phyloP scores from a whole-genome alignment of 2,797 vertebrate species.

The Menidia menidia region DNA sequence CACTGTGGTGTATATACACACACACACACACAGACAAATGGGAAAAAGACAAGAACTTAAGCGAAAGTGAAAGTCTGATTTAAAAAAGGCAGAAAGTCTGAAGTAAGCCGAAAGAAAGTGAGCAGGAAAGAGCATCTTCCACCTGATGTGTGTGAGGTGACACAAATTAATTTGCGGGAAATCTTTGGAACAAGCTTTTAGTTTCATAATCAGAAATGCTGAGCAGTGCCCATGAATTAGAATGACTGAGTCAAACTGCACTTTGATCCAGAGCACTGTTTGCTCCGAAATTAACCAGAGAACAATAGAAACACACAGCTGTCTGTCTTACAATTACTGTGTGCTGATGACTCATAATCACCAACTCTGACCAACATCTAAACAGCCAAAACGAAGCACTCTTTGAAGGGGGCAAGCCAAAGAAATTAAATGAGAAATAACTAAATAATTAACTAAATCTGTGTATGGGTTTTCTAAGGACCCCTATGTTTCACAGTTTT shows the following conservation, averaged over 20 bases:
- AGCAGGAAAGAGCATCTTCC: not conserved
- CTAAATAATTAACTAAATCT: not conserved
- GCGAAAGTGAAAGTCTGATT: conserved; percentile 26
- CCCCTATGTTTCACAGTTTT: not conserved
- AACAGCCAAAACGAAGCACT: conserved; percentile 37
- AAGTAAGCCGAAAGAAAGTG: conserved; percentile 34
- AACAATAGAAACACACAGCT: conserved; percentile 24
- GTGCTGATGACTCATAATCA: conserved; percentile 47
- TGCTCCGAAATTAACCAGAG: conserved; percentile 36
- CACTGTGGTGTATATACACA: not conserved
- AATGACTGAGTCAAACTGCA: conserved; percentile 40
- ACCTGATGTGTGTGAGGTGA: not conserved
- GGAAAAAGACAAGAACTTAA: conserved; percentile 1
- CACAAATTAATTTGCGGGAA: not conserved
- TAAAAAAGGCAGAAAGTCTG: conserved; percentile 18
- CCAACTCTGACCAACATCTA: conserved; percentile 36
- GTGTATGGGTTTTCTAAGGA: too few relatives aligned
- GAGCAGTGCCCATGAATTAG: conserved; percentile 15
- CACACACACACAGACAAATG: not conserved
- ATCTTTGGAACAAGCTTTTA: conserved; percentile 10
- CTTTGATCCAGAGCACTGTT: conserved; percentile 2
- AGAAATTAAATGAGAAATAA: not conserved
- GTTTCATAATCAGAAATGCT: conserved; percentile 13
- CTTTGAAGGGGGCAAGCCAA: not conserved
- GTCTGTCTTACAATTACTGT: conserved; percentile 44